Evolutionary conservation across 2,888 invertebrate species (phyloP).

Genomic region (Pachydiplax longipennis): DNA sequence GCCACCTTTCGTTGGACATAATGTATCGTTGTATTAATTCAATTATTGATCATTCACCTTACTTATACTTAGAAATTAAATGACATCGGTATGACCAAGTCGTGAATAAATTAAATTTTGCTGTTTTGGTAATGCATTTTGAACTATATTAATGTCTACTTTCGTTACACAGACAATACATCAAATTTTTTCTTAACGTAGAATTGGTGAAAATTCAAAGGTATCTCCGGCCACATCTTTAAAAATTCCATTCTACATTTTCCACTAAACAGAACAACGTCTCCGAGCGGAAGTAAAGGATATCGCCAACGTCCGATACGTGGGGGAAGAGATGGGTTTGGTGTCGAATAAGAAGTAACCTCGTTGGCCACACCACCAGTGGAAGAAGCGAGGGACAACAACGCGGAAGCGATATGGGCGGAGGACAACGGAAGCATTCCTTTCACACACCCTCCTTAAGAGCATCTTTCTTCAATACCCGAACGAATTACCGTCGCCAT

Average conservation of each 20-base stretch:
- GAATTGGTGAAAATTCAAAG: too few relatives aligned
- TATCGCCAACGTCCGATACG: not conserved
- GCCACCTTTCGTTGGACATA: too few relatives aligned
- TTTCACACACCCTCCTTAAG: not conserved
- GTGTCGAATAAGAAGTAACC: not conserved
- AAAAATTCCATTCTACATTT: not conserved
- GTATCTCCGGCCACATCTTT: too few relatives aligned
- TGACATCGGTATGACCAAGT: too few relatives aligned
- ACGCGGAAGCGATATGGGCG: not conserved
- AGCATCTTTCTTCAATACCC: not conserved
- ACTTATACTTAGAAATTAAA: too few relatives aligned
- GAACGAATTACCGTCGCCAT: not conserved
- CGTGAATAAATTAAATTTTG: too few relatives aligned
- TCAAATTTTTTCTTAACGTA: too few relatives aligned
- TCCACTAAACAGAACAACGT: not conserved
- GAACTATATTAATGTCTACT: too few relatives aligned
- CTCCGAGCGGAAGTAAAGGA: not conserved
- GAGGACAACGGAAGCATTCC: not conserved
- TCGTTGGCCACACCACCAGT: not conserved
- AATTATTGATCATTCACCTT: too few relatives aligned
- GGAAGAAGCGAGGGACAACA: not conserved
- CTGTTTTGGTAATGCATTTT: too few relatives aligned
- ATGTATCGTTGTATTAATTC: too few relatives aligned
- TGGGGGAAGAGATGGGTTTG: not conserved
- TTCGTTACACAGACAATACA: too few relatives aligned